These are phyloP conservation scores for Mesitornis unicolor DNA, from an alignment of 2,113 vertebrate species.

Conservation along the genomic window DNA sequence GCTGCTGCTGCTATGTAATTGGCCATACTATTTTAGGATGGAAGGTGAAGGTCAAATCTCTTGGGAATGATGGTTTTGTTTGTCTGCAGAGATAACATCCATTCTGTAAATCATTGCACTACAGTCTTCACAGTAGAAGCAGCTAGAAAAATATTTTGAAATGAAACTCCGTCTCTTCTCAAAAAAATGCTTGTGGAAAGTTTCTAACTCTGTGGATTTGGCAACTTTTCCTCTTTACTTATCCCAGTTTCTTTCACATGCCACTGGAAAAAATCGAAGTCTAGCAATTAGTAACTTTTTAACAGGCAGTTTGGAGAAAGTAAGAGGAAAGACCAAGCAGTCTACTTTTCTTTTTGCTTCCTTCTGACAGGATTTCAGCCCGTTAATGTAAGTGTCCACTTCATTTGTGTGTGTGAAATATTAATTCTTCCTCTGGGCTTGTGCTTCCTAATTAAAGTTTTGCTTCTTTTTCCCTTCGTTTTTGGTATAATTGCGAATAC, in stretches of 20 bases:
- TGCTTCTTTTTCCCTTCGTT: not conserved
- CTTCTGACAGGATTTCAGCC: not conserved
- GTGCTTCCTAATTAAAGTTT: not conserved
- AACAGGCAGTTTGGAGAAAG: not conserved
- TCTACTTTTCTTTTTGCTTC: not conserved
- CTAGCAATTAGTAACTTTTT: constrained; percentile 35
- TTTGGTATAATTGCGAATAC: not conserved
- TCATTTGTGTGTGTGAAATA: not conserved
- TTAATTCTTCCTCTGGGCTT: not conserved
- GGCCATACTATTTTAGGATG: constrained; percentile 29
- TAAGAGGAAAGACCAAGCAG: not conserved
- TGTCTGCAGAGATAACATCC: constrained; percentile 18
- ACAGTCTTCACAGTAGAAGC: constrained; percentile 24
- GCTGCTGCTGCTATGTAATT: constrained; percentile 14
- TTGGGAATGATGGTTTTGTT: constrained; percentile 49
- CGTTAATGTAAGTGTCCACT: not conserved
- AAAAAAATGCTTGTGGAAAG: not conserved
- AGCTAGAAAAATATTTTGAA: constrained; percentile 45
- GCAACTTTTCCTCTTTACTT: not conserved
- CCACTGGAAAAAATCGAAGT: not conserved
- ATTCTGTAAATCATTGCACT: constrained; percentile 28
- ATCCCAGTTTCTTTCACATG: not conserved
- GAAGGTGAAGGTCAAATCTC: constrained; percentile 53
- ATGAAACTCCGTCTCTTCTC: not conserved
- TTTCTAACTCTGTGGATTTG: constrained; percentile 19